Evolutionary conservation across 2,113 vertebrate genomes (phyloP).

Genomic region (Oncorhynchus tshawytscha): DNA sequence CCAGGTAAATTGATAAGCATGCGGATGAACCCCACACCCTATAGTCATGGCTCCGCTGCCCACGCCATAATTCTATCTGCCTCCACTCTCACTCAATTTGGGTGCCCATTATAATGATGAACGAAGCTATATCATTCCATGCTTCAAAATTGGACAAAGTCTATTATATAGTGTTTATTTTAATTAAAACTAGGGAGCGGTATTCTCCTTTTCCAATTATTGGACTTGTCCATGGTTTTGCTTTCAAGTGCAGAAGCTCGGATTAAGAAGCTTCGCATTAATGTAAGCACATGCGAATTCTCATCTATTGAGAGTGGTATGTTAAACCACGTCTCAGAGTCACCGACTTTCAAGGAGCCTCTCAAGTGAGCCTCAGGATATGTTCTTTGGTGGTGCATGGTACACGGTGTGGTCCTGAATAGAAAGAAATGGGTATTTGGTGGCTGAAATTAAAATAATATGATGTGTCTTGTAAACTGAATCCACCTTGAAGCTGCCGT

Average conservation of each 20-base stretch:
- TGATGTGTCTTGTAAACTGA: background rate
- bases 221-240: slow-evolving; percentile 22
- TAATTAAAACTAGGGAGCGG: slow-evolving; percentile 29
- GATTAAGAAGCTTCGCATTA: slow-evolving; percentile 44
- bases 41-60: background rate
- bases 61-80: background rate
- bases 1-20: background rate
- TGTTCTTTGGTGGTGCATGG: background rate
- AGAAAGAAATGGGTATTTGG: background rate
- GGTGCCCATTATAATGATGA: background rate
- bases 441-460: background rate
- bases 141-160: slow-evolving; percentile 14
- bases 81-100: background rate
- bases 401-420: background rate
- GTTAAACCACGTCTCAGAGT: slow-evolving; percentile 5
- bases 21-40: background rate
- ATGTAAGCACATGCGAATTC: slow-evolving; percentile 51
- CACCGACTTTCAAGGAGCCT: slow-evolving; percentile 28
- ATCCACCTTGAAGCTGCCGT: background rate
- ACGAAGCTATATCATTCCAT: background rate
- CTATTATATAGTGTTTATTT: slow-evolving; percentile 31
- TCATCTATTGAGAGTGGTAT: slow-evolving; percentile 36
- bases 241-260: slow-evolving; percentile 31
- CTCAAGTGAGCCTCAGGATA: slow-evolving; percentile 14
- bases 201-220: slow-evolving; percentile 19